Base-by-base conservation (phyloP, 2,888 invertebrate species). In the Rhagonycha lutea region DNA sequence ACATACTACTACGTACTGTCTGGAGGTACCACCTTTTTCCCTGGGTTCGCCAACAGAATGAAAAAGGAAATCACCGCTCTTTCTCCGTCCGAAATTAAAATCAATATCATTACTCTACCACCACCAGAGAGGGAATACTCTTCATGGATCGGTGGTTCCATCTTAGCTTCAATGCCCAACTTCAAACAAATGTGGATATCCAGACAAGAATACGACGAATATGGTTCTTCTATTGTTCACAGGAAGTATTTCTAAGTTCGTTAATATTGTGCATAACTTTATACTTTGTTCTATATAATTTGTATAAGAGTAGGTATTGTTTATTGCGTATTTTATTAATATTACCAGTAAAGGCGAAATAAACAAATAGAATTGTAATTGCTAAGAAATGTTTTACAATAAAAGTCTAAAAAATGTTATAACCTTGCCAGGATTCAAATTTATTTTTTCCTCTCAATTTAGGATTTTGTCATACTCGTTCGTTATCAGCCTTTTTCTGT, bases 161-260 rank as follows among this genome's bases (percentile, higher is more conserved):
- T 96, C 90, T 91, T 96, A 87, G 96, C 96, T 79, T 96, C 96
- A 82, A 91, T 96, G 84, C 96, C 96, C 85, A 96, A 96, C 89
- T 96, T 96, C 95, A 96, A 96, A 88, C 95, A 95, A 91, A 96
- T 96, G 96, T 96, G 96, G 96, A 96, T 96, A 91, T 95, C 95
- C 87, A 97, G 98, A 91, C 96, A 97, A 90, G 98, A 98, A 88
- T 98, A 98, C 90, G 97, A 98, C 89, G 98, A 98, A 90, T 96
- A 96, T 84, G 98, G 98, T 86, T 97, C 97, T 85, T 95, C 96
- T 85, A 96, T 97, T 87, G 97, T 98, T 86, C 97, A 98, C 94
- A 95, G 97, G 91, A 98, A 98, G 92, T 98, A 97, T 93, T 97
- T 97, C 94, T 97, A 96, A 93, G 89, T 83, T 82, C 65, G 32